Conservation (phyloP, 2,113 vertebrate species). For the Sylvia atricapilla region DNA sequence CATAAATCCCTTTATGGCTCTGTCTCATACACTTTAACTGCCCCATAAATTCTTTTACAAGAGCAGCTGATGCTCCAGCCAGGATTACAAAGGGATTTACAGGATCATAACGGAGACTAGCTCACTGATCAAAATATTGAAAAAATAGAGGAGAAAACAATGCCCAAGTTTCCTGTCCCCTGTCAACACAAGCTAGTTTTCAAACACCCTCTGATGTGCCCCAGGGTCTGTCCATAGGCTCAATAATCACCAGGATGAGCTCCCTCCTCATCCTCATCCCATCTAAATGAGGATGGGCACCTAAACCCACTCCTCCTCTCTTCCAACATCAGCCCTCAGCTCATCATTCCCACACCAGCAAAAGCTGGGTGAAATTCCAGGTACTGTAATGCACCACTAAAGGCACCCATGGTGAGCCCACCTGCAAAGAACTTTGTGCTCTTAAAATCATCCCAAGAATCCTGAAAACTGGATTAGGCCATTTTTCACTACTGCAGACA, state of each 20-base stretch:
- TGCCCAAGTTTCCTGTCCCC: not conserved
- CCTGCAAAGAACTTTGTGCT: not conserved
- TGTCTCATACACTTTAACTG: slow-evolving; percentile 55
- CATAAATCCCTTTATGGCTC: slow-evolving; percentile 62
- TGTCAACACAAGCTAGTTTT: not conserved
- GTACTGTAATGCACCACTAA: accelerated
- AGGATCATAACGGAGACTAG: slow-evolving; percentile 32
- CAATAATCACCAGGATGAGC: not conserved
- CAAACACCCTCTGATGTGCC: not conserved
- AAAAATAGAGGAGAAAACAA: slow-evolving; percentile 28
- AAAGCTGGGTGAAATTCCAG: accelerated
- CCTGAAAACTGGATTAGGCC: not conserved
- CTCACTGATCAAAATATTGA: slow-evolving; percentile 57
- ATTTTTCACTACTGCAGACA: not conserved
- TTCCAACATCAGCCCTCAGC: accelerated
- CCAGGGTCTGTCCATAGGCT: accelerated
- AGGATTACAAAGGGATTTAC: slow-evolving; percentile 64
- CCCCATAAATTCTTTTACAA: slow-evolving; percentile 61
- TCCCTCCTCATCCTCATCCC: not conserved
- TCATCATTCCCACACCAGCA: accelerated
- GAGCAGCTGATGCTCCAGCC: slow-evolving; percentile 43
- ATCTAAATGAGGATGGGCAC: not conserved
- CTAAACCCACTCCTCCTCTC: not conserved
- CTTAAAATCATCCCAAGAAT: not conserved
- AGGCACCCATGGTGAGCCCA: accelerated